These are phyloP conservation scores for Manacus vitellinus DNA, from an alignment of 2,113 vertebrate species.

Conservation along the genomic window DNA sequence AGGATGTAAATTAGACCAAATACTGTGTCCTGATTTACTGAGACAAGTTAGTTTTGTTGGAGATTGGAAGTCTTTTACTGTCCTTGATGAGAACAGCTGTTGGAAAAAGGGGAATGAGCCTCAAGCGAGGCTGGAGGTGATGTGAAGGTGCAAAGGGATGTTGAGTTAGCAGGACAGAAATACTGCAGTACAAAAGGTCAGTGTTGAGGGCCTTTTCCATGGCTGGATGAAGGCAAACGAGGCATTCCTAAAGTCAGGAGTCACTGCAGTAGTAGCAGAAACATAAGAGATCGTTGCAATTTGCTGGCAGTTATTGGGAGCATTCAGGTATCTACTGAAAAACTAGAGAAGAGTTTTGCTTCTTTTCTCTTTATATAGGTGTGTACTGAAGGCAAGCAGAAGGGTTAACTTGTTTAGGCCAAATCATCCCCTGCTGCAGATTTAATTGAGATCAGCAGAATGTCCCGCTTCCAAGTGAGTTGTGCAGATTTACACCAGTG, in stretches of 20 bases:
- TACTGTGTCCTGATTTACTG: not conserved
- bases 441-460: not conserved
- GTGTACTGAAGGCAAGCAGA: not conserved
- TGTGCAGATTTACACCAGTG: not conserved
- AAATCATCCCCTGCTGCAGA: not conserved
- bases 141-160: not conserved
- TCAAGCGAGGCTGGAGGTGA: not conserved
- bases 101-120: not conserved
- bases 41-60: not conserved
- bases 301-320: not conserved
- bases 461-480: not conserved
- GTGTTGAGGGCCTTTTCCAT: not conserved
- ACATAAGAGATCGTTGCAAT: not conserved
- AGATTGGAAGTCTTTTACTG: not conserved
- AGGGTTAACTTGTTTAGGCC: rapidly evolving
- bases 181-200: not conserved
- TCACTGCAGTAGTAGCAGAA: not conserved
- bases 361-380: not conserved
- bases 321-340: not conserved
- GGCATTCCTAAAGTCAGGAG: not conserved
- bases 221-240: not conserved
- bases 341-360: not conserved
- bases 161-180: not conserved
- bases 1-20: not conserved
- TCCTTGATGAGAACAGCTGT: not conserved